Conservation (phyloP, 2,888 invertebrate species). For the Melolontha melolontha region DNA sequence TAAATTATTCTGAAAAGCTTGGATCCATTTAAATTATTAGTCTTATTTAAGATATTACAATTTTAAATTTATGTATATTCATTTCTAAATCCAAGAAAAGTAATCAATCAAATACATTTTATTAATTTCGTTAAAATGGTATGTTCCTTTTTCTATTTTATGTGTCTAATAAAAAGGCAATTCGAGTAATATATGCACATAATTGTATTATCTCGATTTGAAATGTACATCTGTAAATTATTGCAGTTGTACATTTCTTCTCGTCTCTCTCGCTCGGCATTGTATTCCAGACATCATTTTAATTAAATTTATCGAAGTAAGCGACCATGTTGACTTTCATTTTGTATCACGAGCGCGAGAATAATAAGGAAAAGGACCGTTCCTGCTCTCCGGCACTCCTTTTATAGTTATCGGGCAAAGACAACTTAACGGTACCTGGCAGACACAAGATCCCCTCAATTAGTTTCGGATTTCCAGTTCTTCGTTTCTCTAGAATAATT, state of each 20-base stretch:
- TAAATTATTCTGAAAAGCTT: too few relatives aligned
- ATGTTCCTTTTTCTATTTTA: too few relatives aligned
- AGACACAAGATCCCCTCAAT: slow-evolving; percentile 29
- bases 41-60: too few relatives aligned
- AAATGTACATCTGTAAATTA: slow-evolving; percentile 21
- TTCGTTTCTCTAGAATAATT: slow-evolving; percentile 36
- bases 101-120: too few relatives aligned
- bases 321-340: slow-evolving; percentile 18
- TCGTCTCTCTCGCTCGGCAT: neutral
- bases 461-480: slow-evolving; percentile 37
- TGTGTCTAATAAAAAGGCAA: neutral
- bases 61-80: too few relatives aligned
- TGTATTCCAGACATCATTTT: slow-evolving; percentile 21
- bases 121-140: too few relatives aligned
- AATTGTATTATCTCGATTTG: slow-evolving; percentile 16
- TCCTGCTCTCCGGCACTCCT: slow-evolving; percentile 18
- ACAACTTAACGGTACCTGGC: slow-evolving; percentile 34
- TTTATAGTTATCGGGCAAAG: slow-evolving; percentile 36
- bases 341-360: slow-evolving; percentile 14
- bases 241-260: neutral
- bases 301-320: slow-evolving; percentile 35
- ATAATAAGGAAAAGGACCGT: slow-evolving; percentile 25
- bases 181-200: slow-evolving; percentile 18
- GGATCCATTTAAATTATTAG: too few relatives aligned
- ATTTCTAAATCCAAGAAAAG: too few relatives aligned